Percentiles rank a stretch among this genome's conserved stretches.
Conservation (phyloP, 2,797 vertebrate species). For the Philypnodon macrostomus region DNA sequence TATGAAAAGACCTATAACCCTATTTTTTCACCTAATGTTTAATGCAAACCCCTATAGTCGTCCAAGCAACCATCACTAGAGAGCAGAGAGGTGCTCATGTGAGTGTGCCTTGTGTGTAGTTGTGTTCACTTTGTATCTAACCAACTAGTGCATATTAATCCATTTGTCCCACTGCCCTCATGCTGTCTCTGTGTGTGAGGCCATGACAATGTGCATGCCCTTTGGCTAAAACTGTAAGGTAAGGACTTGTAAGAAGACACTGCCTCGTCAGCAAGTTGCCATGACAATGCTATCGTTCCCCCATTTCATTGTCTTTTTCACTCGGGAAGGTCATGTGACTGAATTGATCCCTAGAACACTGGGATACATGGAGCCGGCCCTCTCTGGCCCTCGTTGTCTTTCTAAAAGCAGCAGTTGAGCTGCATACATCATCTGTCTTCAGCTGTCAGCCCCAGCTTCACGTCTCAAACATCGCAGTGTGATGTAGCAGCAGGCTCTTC, state of each 20-base stretch:
- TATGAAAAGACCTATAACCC: neutral
- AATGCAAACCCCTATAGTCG: neutral
- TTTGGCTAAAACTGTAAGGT: slow-evolving; percentile 67
- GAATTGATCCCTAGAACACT: slow-evolving; percentile 56
- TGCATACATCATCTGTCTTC: slow-evolving; percentile 46
- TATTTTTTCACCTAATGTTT: slow-evolving; percentile 7
- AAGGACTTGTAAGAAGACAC: slow-evolving; percentile 76
- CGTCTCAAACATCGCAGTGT: slow-evolving; percentile 18
- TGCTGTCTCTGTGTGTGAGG: slow-evolving; percentile 17
- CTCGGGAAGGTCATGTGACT: slow-evolving; percentile 63
- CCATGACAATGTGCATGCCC: slow-evolving; percentile 40
- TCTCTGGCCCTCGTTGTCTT: slow-evolving; percentile 30
- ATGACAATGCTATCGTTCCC: slow-evolving; percentile 67
- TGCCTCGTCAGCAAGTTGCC: slow-evolving; percentile 74
- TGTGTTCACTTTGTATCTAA: slow-evolving; percentile 2
- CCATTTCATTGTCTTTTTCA: slow-evolving; percentile 64
- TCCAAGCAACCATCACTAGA: slow-evolving; percentile 1
- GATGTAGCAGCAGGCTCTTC: slow-evolving; percentile 5
- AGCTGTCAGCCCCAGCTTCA: slow-evolving; percentile 37
- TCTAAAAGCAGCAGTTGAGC: slow-evolving; percentile 26
- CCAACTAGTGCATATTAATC: slow-evolving; percentile 29
- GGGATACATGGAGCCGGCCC: slow-evolving; percentile 25
- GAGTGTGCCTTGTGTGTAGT: slow-evolving; percentile 4
- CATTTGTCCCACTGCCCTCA: slow-evolving; percentile 15
- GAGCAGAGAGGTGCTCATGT: neutral